These are phyloP conservation scores for Acrobasis suavella DNA, from an alignment of 2,888 invertebrate genomes.

Conservation along the genomic window DNA sequence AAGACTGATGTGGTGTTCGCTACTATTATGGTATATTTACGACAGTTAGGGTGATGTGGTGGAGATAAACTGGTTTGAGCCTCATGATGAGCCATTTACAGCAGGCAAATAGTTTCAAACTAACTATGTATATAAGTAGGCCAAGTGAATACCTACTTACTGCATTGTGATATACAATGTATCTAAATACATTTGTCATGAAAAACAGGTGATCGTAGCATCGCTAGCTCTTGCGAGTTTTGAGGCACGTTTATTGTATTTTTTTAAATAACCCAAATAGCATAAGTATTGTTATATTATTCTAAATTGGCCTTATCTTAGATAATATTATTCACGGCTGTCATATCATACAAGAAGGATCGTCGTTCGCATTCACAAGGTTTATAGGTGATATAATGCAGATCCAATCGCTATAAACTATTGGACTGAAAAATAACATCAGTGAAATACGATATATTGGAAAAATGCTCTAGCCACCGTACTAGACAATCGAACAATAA, in stretches of 20 bases:
- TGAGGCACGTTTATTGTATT: neutral
- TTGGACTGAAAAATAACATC: neutral
- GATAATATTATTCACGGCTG: neutral
- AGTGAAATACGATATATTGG: neutral
- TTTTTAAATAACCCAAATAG: neutral
- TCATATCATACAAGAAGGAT: neutral
- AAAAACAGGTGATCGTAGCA: too few relatives aligned
- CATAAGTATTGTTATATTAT: neutral
- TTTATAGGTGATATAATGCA: neutral
- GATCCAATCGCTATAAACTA: neutral
- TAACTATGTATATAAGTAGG: too few relatives aligned
- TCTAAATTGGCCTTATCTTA: neutral
- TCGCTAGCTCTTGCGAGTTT: too few relatives aligned
- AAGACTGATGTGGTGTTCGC: too few relatives aligned
- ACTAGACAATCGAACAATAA: constrained; percentile 31
- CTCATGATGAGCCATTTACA: too few relatives aligned
- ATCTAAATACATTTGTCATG: too few relatives aligned
- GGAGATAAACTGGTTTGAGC: too few relatives aligned
- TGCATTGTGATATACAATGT: too few relatives aligned
- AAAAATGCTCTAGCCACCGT: neutral
- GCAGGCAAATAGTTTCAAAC: too few relatives aligned
- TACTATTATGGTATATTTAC: too few relatives aligned
- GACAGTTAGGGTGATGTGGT: too few relatives aligned
- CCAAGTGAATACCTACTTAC: too few relatives aligned
- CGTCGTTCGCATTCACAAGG: neutral